Base-by-base conservation (phyloP, 53 echinoderm and acorn worm genomes). In the Glandiceps talaboti region DNA sequence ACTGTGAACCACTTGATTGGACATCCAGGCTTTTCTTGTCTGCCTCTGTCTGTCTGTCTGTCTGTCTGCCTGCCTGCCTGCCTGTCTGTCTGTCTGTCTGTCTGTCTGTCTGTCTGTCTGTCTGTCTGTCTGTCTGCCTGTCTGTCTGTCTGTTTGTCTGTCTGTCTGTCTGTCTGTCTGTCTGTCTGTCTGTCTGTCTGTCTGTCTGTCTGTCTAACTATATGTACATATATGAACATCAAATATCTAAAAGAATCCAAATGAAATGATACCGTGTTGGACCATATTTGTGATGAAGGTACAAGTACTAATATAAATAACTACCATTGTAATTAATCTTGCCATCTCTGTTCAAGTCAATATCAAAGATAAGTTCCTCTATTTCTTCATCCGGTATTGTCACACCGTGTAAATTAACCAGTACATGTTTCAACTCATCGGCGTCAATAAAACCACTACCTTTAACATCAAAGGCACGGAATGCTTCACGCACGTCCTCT, bases 141-240 rank as follows among this genome's bases (percentile, higher is more conserved):
- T 45, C 64, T 12, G 64, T 45, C 64, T 12, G 64, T 45, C 64
- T 12, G 64, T 45, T 20, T 12, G 64, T 45, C 64, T 45, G 64
- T 45, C 64, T 45, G 64, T 45, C 64, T 45, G 64, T 45, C 64
- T 45, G 64, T 45, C 64, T 45, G 64, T 20, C 64, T 45, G 64
- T 45, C 64, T 45, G 64, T 45, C 64, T 45, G 64, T 45, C 64
- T 45, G 64, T 45, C 64, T 45, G 64, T 45, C 64, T 45, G 64
- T 45, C 64, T 45, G 64, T 45, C 64, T 45, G 64, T 45, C 64
- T 45, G 64, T 45, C 64, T 45, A 20, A 45, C 6, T 45, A 45
- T 45, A 20, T 45, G 64, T 45, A 45, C 64, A 45, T 45, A 45
- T 45, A 45, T 20, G 6, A 45, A 20, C 64, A 45, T n/a, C n/a